Conservation (phyloP, 1,140 invertebrate species). For the Brachionus rubens region DNA sequence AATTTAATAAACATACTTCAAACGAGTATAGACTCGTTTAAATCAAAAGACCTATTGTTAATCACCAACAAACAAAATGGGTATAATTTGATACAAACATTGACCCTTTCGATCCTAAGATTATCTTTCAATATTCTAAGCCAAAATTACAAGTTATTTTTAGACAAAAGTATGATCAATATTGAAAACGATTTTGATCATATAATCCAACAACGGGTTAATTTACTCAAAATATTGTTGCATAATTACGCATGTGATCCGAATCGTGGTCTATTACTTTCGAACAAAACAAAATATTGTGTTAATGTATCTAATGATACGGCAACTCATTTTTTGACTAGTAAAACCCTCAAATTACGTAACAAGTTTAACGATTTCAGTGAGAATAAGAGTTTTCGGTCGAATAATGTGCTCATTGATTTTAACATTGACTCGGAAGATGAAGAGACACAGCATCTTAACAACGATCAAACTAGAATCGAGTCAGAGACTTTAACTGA, state of each 20-base stretch:
- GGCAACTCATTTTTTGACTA: not conserved
- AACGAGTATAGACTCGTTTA: not conserved
- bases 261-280: not conserved
- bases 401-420: not conserved
- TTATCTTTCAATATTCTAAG: not conserved
- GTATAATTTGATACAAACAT: slow-evolving; percentile 33
- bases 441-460: not conserved
- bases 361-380: not conserved
- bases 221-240: not conserved
- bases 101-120: not conserved
- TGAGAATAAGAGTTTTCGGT: not conserved
- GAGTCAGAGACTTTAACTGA: not conserved
- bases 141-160: not conserved
- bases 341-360: not conserved
- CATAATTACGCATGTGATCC: slow-evolving; percentile 17
- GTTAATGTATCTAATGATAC: not conserved
- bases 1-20: not conserved
- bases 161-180: not conserved
- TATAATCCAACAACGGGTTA: not conserved
- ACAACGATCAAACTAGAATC: not conserved
- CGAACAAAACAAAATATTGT: slow-evolving; percentile 22
- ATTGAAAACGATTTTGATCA: not conserved
- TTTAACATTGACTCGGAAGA: not conserved
- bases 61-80: slow-evolving; percentile 22
- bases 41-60: slow-evolving; percentile 3